These are phyloP conservation scores for Amphibalanus amphitrite DNA, from an alignment of 1,140 invertebrate genomes.

Conservation along the genomic window DNA sequence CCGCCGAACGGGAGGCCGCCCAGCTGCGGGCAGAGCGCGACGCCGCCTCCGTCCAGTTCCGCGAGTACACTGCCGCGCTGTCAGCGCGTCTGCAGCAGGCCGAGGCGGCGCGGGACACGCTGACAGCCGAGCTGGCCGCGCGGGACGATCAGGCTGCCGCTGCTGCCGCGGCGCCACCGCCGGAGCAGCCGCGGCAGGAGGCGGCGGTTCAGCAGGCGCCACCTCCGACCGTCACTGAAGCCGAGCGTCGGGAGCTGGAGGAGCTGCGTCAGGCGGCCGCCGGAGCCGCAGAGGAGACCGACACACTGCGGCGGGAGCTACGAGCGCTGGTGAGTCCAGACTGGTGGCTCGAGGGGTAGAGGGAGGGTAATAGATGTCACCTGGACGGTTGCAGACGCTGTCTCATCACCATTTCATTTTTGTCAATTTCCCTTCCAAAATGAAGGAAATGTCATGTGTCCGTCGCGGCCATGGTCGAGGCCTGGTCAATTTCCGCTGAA, in stretches of 20 bases:
- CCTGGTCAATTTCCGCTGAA: no score
- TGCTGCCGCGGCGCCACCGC: no score
- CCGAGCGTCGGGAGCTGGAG: background rate
- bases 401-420: no score
- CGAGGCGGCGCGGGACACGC: constrained; percentile 30
- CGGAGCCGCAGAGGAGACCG: background rate
- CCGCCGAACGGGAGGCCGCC: constrained; percentile 23
- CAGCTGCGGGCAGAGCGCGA: constrained; percentile 39
- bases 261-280: background rate
- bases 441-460: no score
- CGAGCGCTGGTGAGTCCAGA: background rate
- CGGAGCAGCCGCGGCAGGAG: constrained; percentile 9
- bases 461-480: no score
- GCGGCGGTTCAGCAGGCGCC: constrained; percentile 14
- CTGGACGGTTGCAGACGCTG: no score
- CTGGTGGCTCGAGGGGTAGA: no score
- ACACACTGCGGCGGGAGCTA: background rate
- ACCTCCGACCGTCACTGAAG: constrained; percentile 3
- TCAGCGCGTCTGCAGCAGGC: constrained; percentile 40
- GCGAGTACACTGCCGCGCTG: constrained; percentile 53
- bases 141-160: no score
- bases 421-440: no score
- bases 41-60: constrained; percentile 49
- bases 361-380: no score
- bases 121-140: constrained; percentile 9